phyloP scores from a whole-genome alignment of 2,797 vertebrate species.

The Poecile montanus region DNA sequence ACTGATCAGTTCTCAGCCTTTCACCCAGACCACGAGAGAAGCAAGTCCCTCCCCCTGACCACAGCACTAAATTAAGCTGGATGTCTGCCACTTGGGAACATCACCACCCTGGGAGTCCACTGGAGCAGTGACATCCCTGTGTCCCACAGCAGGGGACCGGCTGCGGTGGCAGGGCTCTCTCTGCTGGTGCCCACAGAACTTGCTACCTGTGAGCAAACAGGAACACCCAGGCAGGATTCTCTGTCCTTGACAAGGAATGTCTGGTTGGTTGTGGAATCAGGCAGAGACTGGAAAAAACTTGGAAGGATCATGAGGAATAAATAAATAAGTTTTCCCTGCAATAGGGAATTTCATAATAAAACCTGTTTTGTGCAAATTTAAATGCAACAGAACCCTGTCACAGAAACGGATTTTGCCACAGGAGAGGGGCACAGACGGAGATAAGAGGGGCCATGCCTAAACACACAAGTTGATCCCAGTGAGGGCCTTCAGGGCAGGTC shows the following conservation, averaged over 20 bases:
- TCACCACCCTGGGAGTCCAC: background rate
- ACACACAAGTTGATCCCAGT: background rate
- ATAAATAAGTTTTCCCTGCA: conserved; percentile 7
- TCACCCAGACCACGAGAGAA: background rate
- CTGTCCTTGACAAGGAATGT: background rate
- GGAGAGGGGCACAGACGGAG: conserved; percentile 1
- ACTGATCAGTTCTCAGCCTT: background rate
- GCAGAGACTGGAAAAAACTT: background rate
- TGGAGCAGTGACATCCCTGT: background rate
- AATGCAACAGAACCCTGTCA: conserved; percentile 22
- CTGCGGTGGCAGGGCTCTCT: background rate
- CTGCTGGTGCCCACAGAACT: background rate
- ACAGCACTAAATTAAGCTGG: background rate
- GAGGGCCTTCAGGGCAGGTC: background rate
- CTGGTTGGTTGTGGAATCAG: background rate
- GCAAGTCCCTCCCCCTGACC: background rate
- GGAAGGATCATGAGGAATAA: background rate
- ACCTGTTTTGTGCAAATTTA: conserved; percentile 52
- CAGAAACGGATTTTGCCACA: background rate
- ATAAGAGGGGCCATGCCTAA: background rate
- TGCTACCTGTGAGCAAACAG: background rate
- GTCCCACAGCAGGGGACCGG: background rate
- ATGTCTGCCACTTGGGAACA: background rate
- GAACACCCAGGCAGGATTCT: background rate
- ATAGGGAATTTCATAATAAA: background rate